phyloP scores from a whole-genome alignment of 2,797 vertebrate genomes.

The Thunnus albacares region DNA sequence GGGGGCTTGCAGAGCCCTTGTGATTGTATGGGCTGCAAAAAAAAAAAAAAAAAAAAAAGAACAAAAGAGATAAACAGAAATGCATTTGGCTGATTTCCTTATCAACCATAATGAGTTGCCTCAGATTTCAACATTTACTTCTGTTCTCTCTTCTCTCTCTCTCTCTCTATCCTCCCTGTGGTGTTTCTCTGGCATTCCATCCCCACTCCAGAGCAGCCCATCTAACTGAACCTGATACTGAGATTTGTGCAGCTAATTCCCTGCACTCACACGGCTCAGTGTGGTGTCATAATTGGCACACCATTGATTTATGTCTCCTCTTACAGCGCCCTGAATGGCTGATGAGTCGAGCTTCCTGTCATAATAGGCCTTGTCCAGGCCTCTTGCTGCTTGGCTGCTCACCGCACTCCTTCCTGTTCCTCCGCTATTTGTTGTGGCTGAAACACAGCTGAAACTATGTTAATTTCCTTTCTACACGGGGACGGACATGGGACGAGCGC shows the following conservation, averaged over 20 bases:
- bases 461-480: conserved; percentile 73
- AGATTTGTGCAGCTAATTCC: conserved; percentile 84
- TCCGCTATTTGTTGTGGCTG: conserved; percentile 78
- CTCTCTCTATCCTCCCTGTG: conserved; percentile 47
- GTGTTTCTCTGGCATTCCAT: conserved; percentile 52
- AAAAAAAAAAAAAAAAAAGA: conserved; percentile 13
- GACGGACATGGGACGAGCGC: conserved; percentile 64
- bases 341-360: conserved; percentile 85
- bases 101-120: conserved; percentile 68
- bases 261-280: conserved; percentile 80
- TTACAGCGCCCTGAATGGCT: conserved; percentile 83
- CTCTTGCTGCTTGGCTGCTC: conserved; percentile 70
- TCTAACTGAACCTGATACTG: conserved; percentile 82
- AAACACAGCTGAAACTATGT: conserved; percentile 73
- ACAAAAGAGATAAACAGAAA: conserved; percentile 59
- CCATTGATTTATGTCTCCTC: conserved; percentile 87
- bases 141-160: conserved; percentile 26
- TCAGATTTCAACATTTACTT: conserved; percentile 70
- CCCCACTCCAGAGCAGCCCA: conserved; percentile 65
- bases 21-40: conserved; percentile 39
- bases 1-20: conserved; percentile 4
- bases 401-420: conserved; percentile 73
- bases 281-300: conserved; percentile 85
- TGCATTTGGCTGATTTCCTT: conserved; percentile 67
- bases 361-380: conserved; percentile 77